phyloP scores from a whole-genome alignment of 2,113 vertebrate genomes.

The Bucco capensis region DNA sequence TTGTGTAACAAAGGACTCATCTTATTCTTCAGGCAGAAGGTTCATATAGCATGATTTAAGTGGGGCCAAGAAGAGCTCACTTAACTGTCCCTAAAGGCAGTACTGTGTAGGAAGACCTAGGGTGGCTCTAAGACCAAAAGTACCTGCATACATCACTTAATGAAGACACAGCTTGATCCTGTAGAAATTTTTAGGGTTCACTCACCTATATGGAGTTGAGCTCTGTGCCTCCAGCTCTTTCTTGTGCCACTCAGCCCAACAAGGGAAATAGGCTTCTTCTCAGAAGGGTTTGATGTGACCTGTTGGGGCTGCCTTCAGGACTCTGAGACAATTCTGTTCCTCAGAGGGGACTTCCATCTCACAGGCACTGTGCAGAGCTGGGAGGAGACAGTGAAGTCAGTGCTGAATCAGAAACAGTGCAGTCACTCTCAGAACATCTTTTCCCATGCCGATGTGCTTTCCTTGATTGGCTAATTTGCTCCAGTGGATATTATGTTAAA shows the following conservation, averaged over 20 bases:
- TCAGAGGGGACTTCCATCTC: neutral
- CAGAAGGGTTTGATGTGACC: neutral
- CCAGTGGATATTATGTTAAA: neutral
- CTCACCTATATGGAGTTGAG: rapidly evolving
- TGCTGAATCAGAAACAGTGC: neutral
- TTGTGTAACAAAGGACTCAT: neutral
- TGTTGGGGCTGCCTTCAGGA: neutral
- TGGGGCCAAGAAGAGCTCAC: neutral
- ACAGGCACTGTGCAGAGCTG: neutral
- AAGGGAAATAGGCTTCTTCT: neutral
- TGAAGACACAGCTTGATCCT: neutral
- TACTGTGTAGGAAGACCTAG: neutral
- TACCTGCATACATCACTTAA: neutral
- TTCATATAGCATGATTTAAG: neutral
- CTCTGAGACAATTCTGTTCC: neutral
- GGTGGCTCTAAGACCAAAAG: neutral
- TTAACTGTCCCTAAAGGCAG: neutral
- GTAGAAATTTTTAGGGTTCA: neutral
- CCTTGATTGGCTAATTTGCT: neutral
- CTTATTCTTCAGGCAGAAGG: neutral
- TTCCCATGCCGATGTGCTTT: neutral
- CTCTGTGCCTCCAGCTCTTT: neutral
- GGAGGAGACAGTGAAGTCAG: neutral
- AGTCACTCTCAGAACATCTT: neutral
- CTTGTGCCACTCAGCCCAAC: neutral